Base-by-base conservation (phyloP, 2,888 invertebrate species). In the Cenopis cana region DNA sequence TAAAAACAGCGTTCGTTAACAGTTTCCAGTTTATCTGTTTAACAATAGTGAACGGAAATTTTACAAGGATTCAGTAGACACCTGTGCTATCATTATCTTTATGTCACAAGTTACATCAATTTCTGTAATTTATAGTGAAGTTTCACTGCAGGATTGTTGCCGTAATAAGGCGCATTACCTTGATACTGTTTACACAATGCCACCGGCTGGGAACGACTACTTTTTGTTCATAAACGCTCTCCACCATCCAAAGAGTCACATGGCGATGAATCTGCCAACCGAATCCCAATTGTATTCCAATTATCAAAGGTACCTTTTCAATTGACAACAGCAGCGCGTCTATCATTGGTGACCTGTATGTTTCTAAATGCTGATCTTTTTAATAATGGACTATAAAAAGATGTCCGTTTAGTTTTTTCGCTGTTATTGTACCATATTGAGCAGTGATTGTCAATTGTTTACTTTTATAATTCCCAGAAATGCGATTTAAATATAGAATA, bases 171-270 rank as follows among this genome's bases (percentile, higher is more conserved):
- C 11, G 75, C 75, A 54, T 61, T 64, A 73, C 75, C 74, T 76
- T 79, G 79, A 77, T 82, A 82, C 73, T 74, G 70, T 78, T 79
- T 76, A 75, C 75, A 81, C 85, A 83, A 84, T 82, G 74, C 77
- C 75, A 74, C 59, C 57, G 41, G 18, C 68, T 67, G 70, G 59
- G 66, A 73, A 62, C 62, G 61, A 57, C 49, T 56, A 65, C 68
- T 73, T 73, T 73, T 71, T 71, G 71, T 62, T 55, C 59, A 24
- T 73, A 73, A 73, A 65, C 38, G 68, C 67, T 62, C 61, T 29
- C 38, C 29, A 11, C 24, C 66, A 12, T 4, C 56, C 49, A 61
- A 50, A 71, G n/a, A 18, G 67, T 61, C 49, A 33, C 38, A 67
- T 49, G 29, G 38, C 61, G 49, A 67, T 24, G 49, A 61, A 55